Conservation (phyloP, 2,113 vertebrate genomes). For the Puntigrus tetrazona region DNA sequence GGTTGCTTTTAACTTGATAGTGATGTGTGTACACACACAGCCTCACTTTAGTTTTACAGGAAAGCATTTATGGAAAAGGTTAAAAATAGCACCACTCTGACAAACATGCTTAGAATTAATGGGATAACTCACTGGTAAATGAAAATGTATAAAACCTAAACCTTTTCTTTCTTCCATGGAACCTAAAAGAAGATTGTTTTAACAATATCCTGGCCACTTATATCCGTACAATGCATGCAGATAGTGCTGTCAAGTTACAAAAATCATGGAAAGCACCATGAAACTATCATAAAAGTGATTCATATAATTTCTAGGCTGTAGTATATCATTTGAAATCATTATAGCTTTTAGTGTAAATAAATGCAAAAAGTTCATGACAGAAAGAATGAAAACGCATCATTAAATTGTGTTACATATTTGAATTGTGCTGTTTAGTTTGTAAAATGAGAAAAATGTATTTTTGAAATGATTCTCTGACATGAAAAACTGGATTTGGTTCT, state of each 20-base stretch:
- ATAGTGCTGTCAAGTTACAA: neutral
- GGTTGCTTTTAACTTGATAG: constrained; percentile 29
- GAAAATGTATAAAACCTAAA: too few relatives aligned
- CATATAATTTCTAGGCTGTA: neutral
- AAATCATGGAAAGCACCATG: neutral
- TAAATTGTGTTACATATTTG: neutral
- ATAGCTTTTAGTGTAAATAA: neutral
- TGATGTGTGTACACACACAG: constrained; percentile 34
- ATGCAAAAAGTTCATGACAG: neutral
- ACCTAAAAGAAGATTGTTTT: neutral
- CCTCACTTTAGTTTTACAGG: constrained; percentile 1
- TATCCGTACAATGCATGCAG: neutral
- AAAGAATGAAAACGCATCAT: neutral
- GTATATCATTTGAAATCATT: neutral
- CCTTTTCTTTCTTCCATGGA: neutral
- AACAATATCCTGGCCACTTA: neutral
- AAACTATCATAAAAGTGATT: neutral
- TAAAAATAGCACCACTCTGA: neutral
- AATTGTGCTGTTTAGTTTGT: neutral
- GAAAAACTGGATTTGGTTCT: neutral
- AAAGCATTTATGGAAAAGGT: neutral
- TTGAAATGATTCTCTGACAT: neutral
- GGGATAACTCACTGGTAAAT: neutral
- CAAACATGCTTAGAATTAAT: neutral
- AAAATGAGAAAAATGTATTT: neutral